Percentiles rank a stretch among this genome's conserved stretches.
phyloP scores from a whole-genome alignment of 2,888 invertebrate species.

The Notodromas monacha region DNA sequence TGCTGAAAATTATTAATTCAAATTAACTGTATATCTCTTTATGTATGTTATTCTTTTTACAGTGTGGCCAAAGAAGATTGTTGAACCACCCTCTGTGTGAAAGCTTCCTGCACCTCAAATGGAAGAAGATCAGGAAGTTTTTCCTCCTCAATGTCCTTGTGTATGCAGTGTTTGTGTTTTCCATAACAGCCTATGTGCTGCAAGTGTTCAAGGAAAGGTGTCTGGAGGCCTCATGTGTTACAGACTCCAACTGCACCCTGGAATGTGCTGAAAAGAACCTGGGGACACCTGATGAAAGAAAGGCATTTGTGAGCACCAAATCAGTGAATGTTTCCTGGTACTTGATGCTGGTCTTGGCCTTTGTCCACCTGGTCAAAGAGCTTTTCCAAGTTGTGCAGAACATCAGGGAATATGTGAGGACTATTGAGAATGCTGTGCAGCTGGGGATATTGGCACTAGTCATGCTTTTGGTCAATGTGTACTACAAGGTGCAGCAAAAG shows the following conservation, averaged over 20 bases:
- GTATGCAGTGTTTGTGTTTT: conserved; percentile 22
- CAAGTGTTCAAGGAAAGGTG: conserved; percentile 18
- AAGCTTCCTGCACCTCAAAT: conserved; percentile 48
- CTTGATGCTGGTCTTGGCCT: conserved; percentile 9
- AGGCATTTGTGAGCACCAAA: not conserved
- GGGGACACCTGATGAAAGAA: not conserved
- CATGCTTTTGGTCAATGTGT: not conserved
- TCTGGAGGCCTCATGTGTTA: conserved; percentile 8
- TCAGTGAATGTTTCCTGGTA: conserved; percentile 5
- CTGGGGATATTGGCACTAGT: conserved; percentile 29
- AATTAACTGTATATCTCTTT: too few species aligned
- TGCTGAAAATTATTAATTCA: too few species aligned
- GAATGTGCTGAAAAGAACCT: conserved; percentile 1
- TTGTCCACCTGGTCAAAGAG: conserved; percentile 26
- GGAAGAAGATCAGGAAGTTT: conserved; percentile 45
- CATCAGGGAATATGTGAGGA: conserved; percentile 32
- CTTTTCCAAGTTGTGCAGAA: conserved; percentile 40
- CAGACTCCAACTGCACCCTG: too few species aligned
- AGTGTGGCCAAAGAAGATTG: conserved; percentile 31
- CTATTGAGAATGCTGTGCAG: conserved; percentile 58
- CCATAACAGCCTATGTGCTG: conserved; percentile 36
- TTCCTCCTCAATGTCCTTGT: conserved; percentile 42
- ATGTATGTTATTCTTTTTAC: too few species aligned
- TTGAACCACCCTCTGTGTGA: conserved; percentile 52
- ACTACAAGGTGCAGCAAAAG: not conserved